Conservation (phyloP, 2,797 vertebrate genomes). For the Eulemur albifrons region DNA sequence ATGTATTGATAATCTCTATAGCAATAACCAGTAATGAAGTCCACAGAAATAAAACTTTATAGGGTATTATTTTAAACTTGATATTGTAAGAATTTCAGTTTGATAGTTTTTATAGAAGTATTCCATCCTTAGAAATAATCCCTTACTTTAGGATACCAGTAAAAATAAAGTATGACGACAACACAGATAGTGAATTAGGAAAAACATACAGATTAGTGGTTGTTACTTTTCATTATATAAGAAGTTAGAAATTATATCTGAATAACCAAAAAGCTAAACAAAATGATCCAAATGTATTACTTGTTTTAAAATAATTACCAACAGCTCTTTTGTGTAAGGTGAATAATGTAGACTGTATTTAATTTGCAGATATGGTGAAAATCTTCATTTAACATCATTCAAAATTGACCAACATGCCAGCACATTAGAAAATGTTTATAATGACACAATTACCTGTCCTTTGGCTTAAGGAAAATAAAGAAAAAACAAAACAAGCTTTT, state of each 20-base stretch:
- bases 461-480: background rate
- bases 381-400: background rate
- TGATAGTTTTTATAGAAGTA: background rate
- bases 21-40: background rate
- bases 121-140: background rate
- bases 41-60: background rate
- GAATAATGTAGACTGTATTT: background rate
- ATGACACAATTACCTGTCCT: background rate
- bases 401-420: background rate
- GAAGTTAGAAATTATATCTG: constrained; percentile 10
- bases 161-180: constrained; percentile 37
- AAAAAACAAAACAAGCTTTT: background rate
- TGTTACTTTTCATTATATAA: constrained; percentile 8
- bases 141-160: background rate
- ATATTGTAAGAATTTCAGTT: background rate
- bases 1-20: constrained; percentile 27
- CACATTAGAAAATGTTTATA: constrained; percentile 37
- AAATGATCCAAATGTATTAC: background rate
- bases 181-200: background rate
- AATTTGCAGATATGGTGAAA: background rate
- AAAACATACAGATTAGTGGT: background rate
- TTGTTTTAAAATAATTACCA: constrained; percentile 29
- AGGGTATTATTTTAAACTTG: constrained; percentile 3
- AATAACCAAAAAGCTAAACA: background rate
- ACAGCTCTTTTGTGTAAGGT: background rate